phyloP scores from a whole-genome alignment of 2,797 vertebrate species.

The Enteromius trimaculatus region DNA sequence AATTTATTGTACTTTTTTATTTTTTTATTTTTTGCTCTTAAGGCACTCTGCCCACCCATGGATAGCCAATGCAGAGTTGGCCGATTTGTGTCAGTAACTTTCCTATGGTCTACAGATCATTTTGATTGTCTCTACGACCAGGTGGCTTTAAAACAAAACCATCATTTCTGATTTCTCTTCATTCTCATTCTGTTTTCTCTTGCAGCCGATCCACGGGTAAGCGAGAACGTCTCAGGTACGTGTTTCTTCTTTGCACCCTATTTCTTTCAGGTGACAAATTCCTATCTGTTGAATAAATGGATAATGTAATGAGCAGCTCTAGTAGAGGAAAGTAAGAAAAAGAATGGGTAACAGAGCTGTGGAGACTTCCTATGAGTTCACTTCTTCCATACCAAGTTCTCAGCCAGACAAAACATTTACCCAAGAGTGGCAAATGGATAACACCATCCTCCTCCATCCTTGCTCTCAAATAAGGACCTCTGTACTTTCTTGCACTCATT shows the following conservation, averaged over 20 bases:
- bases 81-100: constrained; percentile 35
- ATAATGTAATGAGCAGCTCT: constrained; percentile 34
- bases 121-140: constrained; percentile 40
- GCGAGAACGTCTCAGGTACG: constrained; percentile 90
- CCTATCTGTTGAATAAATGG: constrained; percentile 60
- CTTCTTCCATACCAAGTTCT: constrained; percentile 60
- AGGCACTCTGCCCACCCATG: constrained; percentile 50
- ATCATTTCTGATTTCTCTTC: constrained; percentile 39
- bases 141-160: constrained; percentile 45
- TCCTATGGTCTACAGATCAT: constrained; percentile 51
- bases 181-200: constrained; percentile 46
- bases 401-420: constrained; percentile 66
- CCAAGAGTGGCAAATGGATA: constrained; percentile 49
- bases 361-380: constrained; percentile 46
- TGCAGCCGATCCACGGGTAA: constrained; percentile 91
- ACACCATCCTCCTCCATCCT: constrained; percentile 11
- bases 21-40: constrained; percentile 21
- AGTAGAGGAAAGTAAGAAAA: constrained; percentile 24
- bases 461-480: constrained; percentile 9
- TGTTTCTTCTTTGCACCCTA: constrained; percentile 19
- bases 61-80: constrained; percentile 48
- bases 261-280: constrained; percentile 46
- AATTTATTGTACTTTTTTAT: constrained; percentile 53
- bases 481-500: constrained; percentile 32
- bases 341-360: constrained; percentile 36